A percentile compares a stretch with the other conserved stretches of the same genome.
These are phyloP conservation scores for Nylanderia fulva DNA, from an alignment of 1,140 invertebrate species.

Conservation along the genomic window DNA sequence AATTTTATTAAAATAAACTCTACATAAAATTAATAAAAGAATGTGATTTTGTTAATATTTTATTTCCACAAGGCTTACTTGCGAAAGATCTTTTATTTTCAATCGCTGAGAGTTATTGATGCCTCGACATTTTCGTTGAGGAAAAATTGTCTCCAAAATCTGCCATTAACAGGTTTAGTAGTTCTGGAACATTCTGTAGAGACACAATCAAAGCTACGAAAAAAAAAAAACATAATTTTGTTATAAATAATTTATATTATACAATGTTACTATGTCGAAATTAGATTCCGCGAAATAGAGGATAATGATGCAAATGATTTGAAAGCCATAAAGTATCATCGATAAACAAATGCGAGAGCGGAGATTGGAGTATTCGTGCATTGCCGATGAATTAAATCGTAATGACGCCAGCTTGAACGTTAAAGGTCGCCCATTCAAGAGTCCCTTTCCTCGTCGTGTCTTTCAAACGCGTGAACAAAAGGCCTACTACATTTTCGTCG, in stretches of 20 bases:
- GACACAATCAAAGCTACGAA: neutral
- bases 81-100: too few relatives aligned
- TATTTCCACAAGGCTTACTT: too few relatives aligned
- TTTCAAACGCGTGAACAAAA: slow-evolving; percentile 47
- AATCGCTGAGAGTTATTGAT: too few relatives aligned
- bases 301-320: slow-evolving; percentile 32
- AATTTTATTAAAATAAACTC: too few relatives aligned
- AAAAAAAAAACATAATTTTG: neutral
- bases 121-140: too few relatives aligned
- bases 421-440: slow-evolving; percentile 33
- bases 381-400: slow-evolving; percentile 23
- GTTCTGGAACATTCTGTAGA: too few relatives aligned
- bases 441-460: slow-evolving; percentile 25
- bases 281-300: neutral
- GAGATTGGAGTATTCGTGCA: slow-evolving; percentile 21
- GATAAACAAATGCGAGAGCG: neutral
- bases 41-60: too few relatives aligned
- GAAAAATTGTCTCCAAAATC: too few relatives aligned
- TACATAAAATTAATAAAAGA: too few relatives aligned
- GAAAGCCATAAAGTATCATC: neutral
- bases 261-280: neutral
- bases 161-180: too few relatives aligned
- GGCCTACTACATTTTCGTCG: neutral
- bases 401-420: slow-evolving; percentile 22
- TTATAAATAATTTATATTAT: neutral